Conservation (phyloP, 2,113 vertebrate species). For the Acanthochromis polyacanthus region DNA sequence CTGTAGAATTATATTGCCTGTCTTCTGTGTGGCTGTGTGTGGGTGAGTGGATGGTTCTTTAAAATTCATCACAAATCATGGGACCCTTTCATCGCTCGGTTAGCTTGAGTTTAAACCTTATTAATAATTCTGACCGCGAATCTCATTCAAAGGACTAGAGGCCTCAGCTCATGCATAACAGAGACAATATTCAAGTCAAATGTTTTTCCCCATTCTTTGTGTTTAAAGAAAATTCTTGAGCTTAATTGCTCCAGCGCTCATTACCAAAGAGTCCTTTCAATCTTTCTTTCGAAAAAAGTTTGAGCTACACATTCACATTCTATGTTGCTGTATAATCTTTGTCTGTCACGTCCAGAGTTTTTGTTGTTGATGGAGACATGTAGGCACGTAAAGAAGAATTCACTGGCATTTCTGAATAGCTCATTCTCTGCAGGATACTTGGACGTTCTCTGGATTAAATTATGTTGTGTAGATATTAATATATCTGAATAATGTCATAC, state of each 20-base stretch:
- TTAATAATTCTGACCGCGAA: constrained; percentile 62
- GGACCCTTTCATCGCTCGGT: constrained; percentile 42
- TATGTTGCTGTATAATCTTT: background rate
- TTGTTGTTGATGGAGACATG: background rate
- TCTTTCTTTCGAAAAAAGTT: constrained; percentile 3
- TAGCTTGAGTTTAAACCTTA: constrained; percentile 53
- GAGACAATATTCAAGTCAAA: constrained; percentile 33
- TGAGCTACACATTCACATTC: constrained; percentile 24
- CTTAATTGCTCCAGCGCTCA: constrained; percentile 6
- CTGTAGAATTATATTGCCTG: background rate
- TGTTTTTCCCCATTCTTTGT: constrained; percentile 15
- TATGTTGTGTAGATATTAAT: constrained; percentile 30
- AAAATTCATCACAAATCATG: constrained; percentile 57
- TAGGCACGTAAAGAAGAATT: background rate
- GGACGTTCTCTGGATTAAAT: constrained; percentile 19
- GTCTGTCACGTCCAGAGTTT: constrained; percentile 12
- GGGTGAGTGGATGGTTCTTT: constrained; percentile 34
- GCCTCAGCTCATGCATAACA: constrained; percentile 56
- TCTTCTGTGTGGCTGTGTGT: constrained; percentile 17
- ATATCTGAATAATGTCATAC: constrained; percentile 35
- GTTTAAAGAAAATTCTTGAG: constrained; percentile 21
- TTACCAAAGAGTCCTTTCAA: constrained; percentile 2
- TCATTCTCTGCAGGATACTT: constrained; percentile 10
- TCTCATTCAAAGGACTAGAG: constrained; percentile 46
- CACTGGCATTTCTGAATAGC: background rate